Conservation (phyloP, 2,797 vertebrate genomes). For the Parambassis ranga region DNA sequence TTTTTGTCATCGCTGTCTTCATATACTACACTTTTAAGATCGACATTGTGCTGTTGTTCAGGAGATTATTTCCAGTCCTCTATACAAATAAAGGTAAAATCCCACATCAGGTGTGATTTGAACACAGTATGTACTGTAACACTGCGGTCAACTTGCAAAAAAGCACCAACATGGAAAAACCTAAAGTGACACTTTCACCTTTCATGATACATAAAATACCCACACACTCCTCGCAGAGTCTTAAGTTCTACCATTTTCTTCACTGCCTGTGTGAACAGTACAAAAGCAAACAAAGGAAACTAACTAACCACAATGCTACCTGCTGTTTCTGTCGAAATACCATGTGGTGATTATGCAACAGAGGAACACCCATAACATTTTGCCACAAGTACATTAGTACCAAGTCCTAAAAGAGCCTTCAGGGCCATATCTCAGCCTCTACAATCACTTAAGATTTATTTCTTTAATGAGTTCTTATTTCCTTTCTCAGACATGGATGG, state of each 20-base stretch:
- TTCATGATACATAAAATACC: not conserved
- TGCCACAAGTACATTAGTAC: not conserved
- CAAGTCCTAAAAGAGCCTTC: not conserved
- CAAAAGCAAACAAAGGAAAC: slow-evolving; percentile 2
- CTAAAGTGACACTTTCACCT: not conserved
- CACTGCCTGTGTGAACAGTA: not conserved
- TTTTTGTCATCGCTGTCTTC: slow-evolving; percentile 68
- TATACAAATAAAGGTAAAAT: slow-evolving; percentile 79
- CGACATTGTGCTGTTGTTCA: slow-evolving; percentile 88
- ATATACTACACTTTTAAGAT: slow-evolving; percentile 86
- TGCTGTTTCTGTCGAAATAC: slow-evolving; percentile 6
- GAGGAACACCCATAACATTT: not conserved
- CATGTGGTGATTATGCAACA: not conserved
- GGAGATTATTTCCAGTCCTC: slow-evolving; percentile 71
- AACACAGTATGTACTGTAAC: not conserved
- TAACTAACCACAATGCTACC: slow-evolving; percentile 21
- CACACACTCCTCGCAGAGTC: not conserved
- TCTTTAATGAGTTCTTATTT: not conserved
- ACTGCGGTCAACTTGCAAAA: not conserved
- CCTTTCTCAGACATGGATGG: slow-evolving; percentile 81
- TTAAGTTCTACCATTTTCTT: not conserved
- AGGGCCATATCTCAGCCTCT: too few species aligned
- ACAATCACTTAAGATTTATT: too few species aligned
- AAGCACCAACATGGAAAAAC: slow-evolving; percentile 8
- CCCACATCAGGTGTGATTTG: not conserved